A percentile compares a stretch with the other conserved stretches of the same genome.
Evolutionary conservation across 2,113 vertebrate species (phyloP).

Genomic region (Phalacrocorax aristotelis): DNA sequence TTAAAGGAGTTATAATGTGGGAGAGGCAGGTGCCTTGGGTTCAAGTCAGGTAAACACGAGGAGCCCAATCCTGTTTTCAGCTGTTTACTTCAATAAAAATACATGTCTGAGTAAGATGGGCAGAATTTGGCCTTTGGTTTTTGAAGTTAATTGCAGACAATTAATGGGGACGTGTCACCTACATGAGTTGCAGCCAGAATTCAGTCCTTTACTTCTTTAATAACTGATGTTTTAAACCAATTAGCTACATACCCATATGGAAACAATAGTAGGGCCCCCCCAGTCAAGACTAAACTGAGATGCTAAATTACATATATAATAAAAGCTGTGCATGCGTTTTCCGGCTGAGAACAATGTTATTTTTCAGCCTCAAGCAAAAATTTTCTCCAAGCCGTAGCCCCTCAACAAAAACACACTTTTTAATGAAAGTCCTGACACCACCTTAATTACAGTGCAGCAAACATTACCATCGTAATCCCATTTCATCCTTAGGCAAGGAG

Average conservation of each 20-base stretch:
- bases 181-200: background rate
- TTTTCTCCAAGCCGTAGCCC: background rate
- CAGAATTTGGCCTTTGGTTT: background rate
- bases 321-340: background rate
- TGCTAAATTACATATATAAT: constrained; percentile 2
- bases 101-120: background rate
- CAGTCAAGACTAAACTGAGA: background rate
- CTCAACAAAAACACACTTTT: constrained; percentile 27
- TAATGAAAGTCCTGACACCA: constrained; percentile 49
- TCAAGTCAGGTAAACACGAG: background rate
- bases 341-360: background rate
- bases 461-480: constrained; percentile 25
- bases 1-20: background rate
- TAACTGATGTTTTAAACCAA: background rate
- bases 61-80: background rate
- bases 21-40: background rate
- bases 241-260: background rate
- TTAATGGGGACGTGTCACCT: background rate
- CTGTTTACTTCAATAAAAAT: background rate
- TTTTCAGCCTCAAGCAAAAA: constrained; percentile 43
- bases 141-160: background rate
- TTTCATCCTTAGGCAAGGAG: constrained; percentile 42
- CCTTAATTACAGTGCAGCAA: constrained; percentile 55
- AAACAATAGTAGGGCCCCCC: background rate
- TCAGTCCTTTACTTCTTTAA: background rate